These are phyloP conservation scores for Anthopleura sola DNA, from an alignment of 64 coral and sea anemone species.

Conservation along the genomic window DNA sequence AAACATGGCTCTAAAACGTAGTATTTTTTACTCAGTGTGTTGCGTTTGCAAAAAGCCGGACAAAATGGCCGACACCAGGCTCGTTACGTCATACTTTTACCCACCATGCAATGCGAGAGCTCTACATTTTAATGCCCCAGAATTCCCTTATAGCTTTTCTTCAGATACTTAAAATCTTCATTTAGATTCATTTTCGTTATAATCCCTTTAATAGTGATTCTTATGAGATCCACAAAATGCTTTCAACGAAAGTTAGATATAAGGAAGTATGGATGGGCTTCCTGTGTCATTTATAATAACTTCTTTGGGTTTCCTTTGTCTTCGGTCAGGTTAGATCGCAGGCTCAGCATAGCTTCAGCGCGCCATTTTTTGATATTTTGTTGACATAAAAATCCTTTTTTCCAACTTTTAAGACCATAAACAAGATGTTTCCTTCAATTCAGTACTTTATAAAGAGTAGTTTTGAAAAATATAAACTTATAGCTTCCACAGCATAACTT, in stretches of 20 bases:
- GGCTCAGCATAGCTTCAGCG: not conserved
- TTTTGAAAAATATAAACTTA: not conserved
- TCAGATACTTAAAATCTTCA: not conserved
- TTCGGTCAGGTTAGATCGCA: not conserved
- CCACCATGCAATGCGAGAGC: constrained; percentile 4
- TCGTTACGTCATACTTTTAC: constrained; percentile 37
- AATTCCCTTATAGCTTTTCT: not conserved
- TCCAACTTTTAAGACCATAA: not conserved
- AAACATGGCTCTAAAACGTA: constrained; percentile 55
- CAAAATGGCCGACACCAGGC: constrained; percentile 56
- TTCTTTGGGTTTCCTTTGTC: not conserved
- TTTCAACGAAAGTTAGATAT: not conserved
- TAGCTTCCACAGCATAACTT: not conserved
- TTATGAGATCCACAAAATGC: not conserved
- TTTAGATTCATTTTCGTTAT: not conserved
- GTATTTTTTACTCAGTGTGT: not conserved
- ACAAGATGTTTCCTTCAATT: constrained; percentile 34
- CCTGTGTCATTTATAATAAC: not conserved
- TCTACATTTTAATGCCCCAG: not conserved
- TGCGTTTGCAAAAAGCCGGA: constrained; percentile 10
- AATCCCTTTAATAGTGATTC: not conserved
- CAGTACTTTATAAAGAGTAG: not conserved
- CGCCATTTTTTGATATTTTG: constrained; percentile 63
- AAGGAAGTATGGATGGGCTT: not conserved
- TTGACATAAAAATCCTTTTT: not conserved